phyloP scores from a whole-genome alignment of 2,888 invertebrate species.

The Lypha dubia region DNA sequence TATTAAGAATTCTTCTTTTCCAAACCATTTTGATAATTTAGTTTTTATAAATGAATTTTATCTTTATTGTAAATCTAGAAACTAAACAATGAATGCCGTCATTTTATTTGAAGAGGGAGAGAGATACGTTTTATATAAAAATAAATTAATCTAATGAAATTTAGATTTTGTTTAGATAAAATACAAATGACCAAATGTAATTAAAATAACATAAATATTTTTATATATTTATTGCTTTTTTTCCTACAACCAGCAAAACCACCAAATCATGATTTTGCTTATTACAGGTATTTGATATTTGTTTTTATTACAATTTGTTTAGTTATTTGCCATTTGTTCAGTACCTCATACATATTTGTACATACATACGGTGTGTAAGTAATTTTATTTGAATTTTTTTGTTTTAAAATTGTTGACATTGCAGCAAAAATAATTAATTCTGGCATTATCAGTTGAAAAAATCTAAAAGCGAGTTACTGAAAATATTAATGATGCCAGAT shows the following conservation, averaged over 20 bases:
- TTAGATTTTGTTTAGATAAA: constrained; percentile 41
- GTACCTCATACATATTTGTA: constrained; percentile 2
- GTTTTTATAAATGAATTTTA: background rate
- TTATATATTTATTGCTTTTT: constrained; percentile 34
- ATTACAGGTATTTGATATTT: constrained; percentile 54
- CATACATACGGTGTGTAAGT: background rate
- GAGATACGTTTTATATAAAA: background rate
- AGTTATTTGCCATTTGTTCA: constrained; percentile 33
- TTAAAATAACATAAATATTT: constrained; percentile 45
- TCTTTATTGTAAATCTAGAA: background rate
- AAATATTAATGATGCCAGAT: constrained; percentile 70
- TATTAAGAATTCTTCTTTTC: too few relatives aligned
- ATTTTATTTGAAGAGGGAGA: constrained; percentile 1
- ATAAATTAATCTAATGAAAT: constrained; percentile 28
- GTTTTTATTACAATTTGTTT: constrained; percentile 26
- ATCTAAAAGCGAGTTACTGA: constrained; percentile 64
- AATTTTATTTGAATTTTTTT: constrained; percentile 13
- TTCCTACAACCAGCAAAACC: background rate
- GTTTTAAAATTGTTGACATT: constrained; percentile 60
- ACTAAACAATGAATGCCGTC: background rate
- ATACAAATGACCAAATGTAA: constrained; percentile 35
- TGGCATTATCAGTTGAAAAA: constrained; percentile 61
- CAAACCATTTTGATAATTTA: too few relatives aligned
- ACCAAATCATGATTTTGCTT: constrained; percentile 59
- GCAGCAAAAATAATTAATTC: constrained; percentile 66